Conservation (phyloP, 2,113 vertebrate species). For the Pandion haliaetus region DNA sequence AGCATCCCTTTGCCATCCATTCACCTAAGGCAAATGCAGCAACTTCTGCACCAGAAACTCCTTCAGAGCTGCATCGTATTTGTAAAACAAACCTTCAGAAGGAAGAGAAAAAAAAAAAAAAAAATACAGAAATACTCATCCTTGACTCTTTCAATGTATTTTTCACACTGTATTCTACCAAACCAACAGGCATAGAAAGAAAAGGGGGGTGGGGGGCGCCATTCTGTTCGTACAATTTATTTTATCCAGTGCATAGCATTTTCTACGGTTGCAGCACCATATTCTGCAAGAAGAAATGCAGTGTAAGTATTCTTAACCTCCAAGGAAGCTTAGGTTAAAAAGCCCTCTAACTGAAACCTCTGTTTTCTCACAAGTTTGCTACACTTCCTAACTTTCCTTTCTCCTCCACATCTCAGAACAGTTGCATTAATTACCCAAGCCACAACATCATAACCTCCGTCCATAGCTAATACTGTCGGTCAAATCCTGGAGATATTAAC, state of each 20-base stretch:
- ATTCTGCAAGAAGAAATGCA: background rate
- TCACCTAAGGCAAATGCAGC: background rate
- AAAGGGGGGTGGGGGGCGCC: accelerated
- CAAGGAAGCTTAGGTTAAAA: background rate
- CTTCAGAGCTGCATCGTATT: background rate
- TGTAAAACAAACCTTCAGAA: background rate
- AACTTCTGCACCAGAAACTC: background rate
- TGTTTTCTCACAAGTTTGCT: background rate
- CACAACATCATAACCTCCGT: background rate
- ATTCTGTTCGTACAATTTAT: background rate
- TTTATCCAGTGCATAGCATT: background rate
- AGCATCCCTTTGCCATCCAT: background rate
- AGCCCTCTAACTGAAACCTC: background rate
- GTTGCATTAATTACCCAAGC: background rate
- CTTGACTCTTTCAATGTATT: background rate
- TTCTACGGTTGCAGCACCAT: background rate
- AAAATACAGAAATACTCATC: background rate
- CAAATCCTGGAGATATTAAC: background rate
- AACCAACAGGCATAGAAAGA: background rate
- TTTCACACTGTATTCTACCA: background rate
- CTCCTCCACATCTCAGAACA: background rate
- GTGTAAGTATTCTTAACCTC: background rate
- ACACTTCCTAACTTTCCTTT: background rate
- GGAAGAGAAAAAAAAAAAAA: too few relatives aligned
- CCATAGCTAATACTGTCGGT: background rate